Evolutionary conservation across 2,797 vertebrate genomes (phyloP).

Genomic region (Epinephelus awoara): DNA sequence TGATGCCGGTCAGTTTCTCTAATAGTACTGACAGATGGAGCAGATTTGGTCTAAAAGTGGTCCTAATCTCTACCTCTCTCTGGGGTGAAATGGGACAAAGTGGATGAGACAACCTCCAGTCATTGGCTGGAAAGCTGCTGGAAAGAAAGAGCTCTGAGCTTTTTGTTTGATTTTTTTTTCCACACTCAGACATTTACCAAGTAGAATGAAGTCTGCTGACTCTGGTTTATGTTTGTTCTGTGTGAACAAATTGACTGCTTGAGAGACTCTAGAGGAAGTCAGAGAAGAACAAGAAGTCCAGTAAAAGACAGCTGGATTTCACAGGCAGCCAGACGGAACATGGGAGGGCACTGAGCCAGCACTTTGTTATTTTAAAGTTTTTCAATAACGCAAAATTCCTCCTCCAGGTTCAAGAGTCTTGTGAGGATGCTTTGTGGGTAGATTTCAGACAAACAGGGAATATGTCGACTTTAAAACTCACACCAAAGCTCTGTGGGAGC

Average conservation of each 20-base stretch:
- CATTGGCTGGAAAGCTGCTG: constrained; percentile 33
- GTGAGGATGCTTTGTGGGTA: no score
- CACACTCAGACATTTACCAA: constrained; percentile 14
- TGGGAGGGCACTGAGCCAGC: no score
- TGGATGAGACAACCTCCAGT: constrained; percentile 51
- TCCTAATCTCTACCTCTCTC: constrained; percentile 70
- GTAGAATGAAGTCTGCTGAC: constrained; percentile 21
- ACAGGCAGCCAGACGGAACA: constrained; percentile 8
- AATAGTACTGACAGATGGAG: constrained; percentile 87
- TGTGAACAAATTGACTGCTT: constrained; percentile 30
- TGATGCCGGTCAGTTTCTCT: constrained; percentile 81
- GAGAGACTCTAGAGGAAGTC: constrained; percentile 18
- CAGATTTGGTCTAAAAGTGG: constrained; percentile 84
- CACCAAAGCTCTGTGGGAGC: no score
- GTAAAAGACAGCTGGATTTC: constrained; percentile 2
- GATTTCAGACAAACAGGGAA: no score
- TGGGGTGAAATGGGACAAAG: constrained; percentile 59
- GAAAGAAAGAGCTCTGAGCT: constrained; percentile 23
- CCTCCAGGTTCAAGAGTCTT: no score
- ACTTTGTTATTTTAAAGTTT: background rate
- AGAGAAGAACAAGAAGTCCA: constrained; percentile 16
- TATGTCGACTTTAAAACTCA: no score
- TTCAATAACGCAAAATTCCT: background rate
- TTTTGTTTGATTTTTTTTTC: constrained; percentile 12
- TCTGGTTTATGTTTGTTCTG: constrained; percentile 36